Conservation (phyloP, 2,797 vertebrate species). For the Acanthurus lineatus region DNA sequence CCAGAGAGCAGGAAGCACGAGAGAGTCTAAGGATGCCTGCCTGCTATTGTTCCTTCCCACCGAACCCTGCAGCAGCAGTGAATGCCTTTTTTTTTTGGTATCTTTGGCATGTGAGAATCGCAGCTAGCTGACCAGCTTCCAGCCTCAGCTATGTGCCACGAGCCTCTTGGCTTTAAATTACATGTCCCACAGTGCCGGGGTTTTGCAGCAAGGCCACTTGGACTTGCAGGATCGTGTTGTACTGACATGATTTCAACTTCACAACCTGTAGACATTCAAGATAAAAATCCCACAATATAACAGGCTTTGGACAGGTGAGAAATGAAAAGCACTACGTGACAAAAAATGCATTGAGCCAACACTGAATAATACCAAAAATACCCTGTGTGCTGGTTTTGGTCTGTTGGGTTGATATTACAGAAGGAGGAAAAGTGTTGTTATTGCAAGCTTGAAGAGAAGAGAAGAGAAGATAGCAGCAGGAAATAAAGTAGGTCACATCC, state of each 20-base stretch:
- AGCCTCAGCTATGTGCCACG: slow-evolving; percentile 49
- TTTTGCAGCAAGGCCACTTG: slow-evolving; percentile 27
- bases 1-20: slow-evolving; percentile 53
- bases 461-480: neutral
- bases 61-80: slow-evolving; percentile 40
- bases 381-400: neutral
- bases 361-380: neutral
- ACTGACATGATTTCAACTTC: slow-evolving; percentile 34
- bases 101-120: slow-evolving; percentile 47
- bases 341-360: neutral
- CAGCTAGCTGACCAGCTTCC: slow-evolving; percentile 57
- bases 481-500: too few relatives aligned
- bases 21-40: slow-evolving; percentile 35
- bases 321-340: neutral
- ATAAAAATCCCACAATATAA: neutral
- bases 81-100: slow-evolving; percentile 41
- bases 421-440: neutral
- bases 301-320: neutral
- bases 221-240: slow-evolving; percentile 30
- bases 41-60: slow-evolving; percentile 52
- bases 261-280: slow-evolving; percentile 11
- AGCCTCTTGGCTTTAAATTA: slow-evolving; percentile 48
- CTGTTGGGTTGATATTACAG: neutral
- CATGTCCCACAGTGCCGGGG: slow-evolving; percentile 18
- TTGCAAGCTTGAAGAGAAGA: neutral